These are phyloP conservation scores for Polydrusus cervinus DNA, from an alignment of 2,888 invertebrate species.

Conservation along the genomic window DNA sequence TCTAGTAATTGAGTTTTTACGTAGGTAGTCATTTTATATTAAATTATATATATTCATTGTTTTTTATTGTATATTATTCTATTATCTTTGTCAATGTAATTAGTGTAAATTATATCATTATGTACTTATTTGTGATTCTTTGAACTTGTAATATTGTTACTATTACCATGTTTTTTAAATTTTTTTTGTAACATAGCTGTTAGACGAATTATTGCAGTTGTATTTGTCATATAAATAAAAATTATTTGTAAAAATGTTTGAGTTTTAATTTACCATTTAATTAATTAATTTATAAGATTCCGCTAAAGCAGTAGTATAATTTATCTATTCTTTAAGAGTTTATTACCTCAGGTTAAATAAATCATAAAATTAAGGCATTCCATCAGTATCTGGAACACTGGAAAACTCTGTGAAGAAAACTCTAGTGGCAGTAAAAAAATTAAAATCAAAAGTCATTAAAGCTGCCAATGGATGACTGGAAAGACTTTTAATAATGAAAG, in stretches of 20 bases:
- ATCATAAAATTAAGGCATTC: no score
- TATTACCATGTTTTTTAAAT: conserved; percentile 61
- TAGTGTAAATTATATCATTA: conserved; percentile 40
- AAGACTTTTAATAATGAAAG: no score
- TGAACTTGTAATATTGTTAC: conserved; percentile 64
- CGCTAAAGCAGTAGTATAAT: no score
- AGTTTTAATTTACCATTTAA: neutral
- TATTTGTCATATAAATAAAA: conserved; percentile 67
- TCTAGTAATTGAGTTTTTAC: conserved; percentile 24
- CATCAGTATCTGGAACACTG: no score
- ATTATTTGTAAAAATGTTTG: conserved; percentile 58
- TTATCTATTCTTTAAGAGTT: no score
- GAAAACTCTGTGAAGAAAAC: no score
- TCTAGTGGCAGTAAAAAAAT: no score
- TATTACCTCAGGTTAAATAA: no score
- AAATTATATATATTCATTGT: conserved; percentile 29
- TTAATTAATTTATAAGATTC: neutral
- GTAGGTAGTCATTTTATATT: conserved; percentile 11
- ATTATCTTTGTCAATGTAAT: conserved; percentile 38
- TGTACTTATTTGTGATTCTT: conserved; percentile 69
- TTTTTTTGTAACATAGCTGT: conserved; percentile 71
- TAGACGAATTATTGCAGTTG: conserved; percentile 69
- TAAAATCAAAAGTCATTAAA: no score
- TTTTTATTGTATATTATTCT: conserved; percentile 31
- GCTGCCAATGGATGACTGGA: no score